Evolutionary conservation across 2,113 vertebrate genomes (phyloP).

Genomic region (Ctenodactylus gundi): DNA sequence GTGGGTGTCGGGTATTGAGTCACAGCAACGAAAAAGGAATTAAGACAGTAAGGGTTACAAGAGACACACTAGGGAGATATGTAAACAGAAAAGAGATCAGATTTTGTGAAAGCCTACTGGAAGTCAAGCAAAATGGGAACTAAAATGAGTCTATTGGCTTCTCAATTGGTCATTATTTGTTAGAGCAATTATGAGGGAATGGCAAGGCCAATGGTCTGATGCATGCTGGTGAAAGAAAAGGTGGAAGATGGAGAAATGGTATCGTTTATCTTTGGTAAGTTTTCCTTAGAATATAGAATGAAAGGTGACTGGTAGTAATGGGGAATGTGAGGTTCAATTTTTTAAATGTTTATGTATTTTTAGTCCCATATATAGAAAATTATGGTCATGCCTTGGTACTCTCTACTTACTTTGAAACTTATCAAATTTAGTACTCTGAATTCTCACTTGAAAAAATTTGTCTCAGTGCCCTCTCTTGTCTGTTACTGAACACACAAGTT

Average conservation of each 20-base stretch:
- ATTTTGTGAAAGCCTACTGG: neutral
- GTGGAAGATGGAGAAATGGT: neutral
- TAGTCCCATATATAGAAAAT: neutral
- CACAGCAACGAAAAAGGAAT: too few relatives aligned
- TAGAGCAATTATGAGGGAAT: neutral
- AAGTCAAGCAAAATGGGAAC: neutral
- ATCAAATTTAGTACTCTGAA: too few relatives aligned
- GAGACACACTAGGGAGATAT: neutral
- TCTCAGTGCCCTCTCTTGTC: too few relatives aligned
- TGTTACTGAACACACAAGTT: too few relatives aligned
- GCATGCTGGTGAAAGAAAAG: neutral
- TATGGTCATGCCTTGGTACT: too few relatives aligned
- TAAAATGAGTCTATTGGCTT: neutral
- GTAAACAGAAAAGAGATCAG: neutral
- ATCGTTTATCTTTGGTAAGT: neutral
- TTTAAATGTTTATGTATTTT: neutral
- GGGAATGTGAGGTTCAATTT: neutral
- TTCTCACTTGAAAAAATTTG: too few relatives aligned
- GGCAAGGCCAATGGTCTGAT: neutral
- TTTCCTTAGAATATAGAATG: neutral
- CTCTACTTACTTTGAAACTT: too few relatives aligned
- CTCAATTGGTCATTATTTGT: neutral
- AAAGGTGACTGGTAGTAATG: neutral
- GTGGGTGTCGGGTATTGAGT: too few relatives aligned
- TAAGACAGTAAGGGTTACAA: neutral